phyloP scores from a whole-genome alignment of 1,140 invertebrate species.

The Pteromalus puparum region DNA sequence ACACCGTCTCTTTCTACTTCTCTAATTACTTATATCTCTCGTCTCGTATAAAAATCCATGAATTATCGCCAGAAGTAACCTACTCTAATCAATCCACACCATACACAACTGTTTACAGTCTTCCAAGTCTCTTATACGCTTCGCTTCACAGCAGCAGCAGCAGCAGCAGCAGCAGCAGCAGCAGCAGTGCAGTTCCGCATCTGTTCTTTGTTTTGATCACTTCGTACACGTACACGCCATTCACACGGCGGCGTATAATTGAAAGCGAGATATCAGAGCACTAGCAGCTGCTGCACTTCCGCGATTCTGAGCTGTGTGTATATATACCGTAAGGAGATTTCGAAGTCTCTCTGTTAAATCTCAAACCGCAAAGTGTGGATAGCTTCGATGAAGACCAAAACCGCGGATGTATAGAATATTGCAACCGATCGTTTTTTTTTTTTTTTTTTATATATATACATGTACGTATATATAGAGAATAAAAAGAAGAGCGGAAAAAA shows the following conservation, averaged over 20 bases:
- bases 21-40: too few relatives aligned
- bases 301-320: not conserved
- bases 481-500: conserved; percentile 4
- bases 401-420: too few relatives aligned
- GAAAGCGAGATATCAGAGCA: not conserved
- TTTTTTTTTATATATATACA: too few relatives aligned
- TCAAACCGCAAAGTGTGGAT: not conserved
- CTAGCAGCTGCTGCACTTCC: not conserved
- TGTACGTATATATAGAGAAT: not conserved
- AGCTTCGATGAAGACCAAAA: too few relatives aligned
- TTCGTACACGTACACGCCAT: too few relatives aligned
- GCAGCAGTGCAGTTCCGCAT: not conserved
- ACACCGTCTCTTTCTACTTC: too few relatives aligned
- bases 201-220: not conserved
- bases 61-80: too few relatives aligned
- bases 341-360: not conserved
- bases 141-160: too few relatives aligned
- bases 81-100: too few relatives aligned
- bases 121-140: not conserved
- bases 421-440: conserved; percentile 5
- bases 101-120: not conserved
- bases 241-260: not conserved
- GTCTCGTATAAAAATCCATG: too few relatives aligned
- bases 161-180: too few relatives aligned
- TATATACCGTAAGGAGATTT: not conserved